Evolutionary conservation across 2,888 invertebrate species (phyloP), one percentile per base, ranked within the genome.

Genomic region (Deilephila porcellus): DNA sequence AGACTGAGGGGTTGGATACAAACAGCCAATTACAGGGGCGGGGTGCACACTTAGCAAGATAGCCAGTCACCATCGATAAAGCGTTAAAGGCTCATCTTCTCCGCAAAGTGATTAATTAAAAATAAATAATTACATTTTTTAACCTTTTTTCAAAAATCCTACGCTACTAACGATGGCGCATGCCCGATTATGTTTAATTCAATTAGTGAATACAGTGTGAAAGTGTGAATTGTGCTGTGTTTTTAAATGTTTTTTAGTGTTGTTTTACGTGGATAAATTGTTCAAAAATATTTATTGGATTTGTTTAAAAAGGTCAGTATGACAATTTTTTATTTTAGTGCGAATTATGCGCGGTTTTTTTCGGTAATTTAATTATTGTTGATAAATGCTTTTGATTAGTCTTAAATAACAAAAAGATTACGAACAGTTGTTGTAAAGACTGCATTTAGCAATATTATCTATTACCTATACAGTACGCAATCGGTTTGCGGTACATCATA

Each of bases 21-120:
- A 93, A 93, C 94, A 93, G 88, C 93, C 94, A 93, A 94, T 94
- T 93, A 94, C 89, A 88, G 86, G 85, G 91, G 93, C 93, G 90
- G 93, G 91, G 89, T 87, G 89, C 91, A 92, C 88, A 86, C 88
- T 86, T 67, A 83, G 88, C 88, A 88, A 88, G 85, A 85, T 84
- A 88, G 92, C 93, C 93, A 92, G 93, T 93, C 92, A 93, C 93
- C 87, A 89, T 83, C 91, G 87, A 83, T 88, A 85, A 85, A 85
- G 90, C 87, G 91, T 80, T 63, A 86, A 87, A 87, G 90, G 87
- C 81, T 88, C 89, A 90, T 90, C 90, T 87, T 86, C 82, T 79
- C 81, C 74, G 81, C 79, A 80, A 83, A 82, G 60, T 73, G 56
- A 8, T 67, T 67, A 77, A 77, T 76, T 77, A 75, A 74, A 79